These are phyloP conservation scores for Lottia gigantea DNA, from an alignment of 2,888 invertebrate genomes.

Conservation along the genomic window DNA sequence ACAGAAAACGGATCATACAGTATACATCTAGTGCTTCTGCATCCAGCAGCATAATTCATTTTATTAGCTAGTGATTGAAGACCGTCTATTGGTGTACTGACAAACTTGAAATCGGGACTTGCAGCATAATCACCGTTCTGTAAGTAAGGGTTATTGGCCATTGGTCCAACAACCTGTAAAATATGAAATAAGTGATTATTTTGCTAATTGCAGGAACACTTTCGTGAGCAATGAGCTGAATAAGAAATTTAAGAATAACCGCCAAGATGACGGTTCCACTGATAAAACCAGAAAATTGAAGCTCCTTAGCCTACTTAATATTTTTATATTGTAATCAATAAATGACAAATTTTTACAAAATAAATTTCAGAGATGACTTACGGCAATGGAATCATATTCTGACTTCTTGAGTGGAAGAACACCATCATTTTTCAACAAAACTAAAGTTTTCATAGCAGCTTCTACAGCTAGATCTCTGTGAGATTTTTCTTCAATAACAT, in stretches of 20 bases:
- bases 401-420: slow-evolving; percentile 34
- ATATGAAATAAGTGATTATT: neutral
- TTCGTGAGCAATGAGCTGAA: no score
- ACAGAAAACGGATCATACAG: slow-evolving; percentile 41
- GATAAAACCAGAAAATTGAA: no score
- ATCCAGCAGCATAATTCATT: slow-evolving; percentile 42
- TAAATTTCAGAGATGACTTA: slow-evolving; percentile 23
- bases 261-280: no score
- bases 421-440: slow-evolving; percentile 46
- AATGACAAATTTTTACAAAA: no score
- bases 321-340: no score
- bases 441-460: slow-evolving; percentile 43
- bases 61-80: slow-evolving; percentile 39
- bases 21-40: slow-evolving; percentile 41
- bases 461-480: slow-evolving; percentile 39
- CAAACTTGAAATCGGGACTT: slow-evolving; percentile 37
- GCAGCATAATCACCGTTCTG: slow-evolving; percentile 60
- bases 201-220: no score
- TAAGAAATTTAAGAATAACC: no score
- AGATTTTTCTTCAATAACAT: slow-evolving; percentile 36
- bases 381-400: slow-evolving; percentile 31
- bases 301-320: no score
- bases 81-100: slow-evolving; percentile 49
- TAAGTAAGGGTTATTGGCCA: slow-evolving; percentile 53
- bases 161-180: slow-evolving; percentile 61